Base-by-base conservation (phyloP, 2,797 vertebrate genomes). In the Cynopterus sphinx region DNA sequence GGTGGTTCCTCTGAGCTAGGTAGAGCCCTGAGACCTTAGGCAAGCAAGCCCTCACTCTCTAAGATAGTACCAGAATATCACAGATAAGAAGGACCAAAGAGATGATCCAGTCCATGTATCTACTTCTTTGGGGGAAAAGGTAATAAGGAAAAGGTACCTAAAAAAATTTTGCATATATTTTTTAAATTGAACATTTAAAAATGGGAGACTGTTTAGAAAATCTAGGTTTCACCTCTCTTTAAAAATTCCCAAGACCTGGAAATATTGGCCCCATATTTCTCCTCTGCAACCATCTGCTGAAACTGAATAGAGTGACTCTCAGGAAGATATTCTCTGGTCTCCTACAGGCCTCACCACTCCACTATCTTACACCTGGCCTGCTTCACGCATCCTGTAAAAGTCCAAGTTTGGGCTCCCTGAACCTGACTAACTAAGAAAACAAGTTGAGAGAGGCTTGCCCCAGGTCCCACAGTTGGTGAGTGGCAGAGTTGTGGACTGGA, bases 121-220 rank as follows among this genome's bases (percentile, higher is more conserved):
- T 67, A 24, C 24, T 67, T 57, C 33, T 28, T 10, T 10, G 10
- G 74, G 41, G 10, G 39, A n/a, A 39, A n/a, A 3, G 19, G n/a
- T 33, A 49, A 26, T 65, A 17, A 16, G 46, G 10, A 57, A 68
- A 81, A 22, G 12, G 28, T 22, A 26, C 17, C 75, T 43, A 87
- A 39, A 63, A 82, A 90, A 43, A 36, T 36, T 57, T 87, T 24
- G 33, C 87, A 36, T 70, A 36, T 39, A 16, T 53, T 86, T 83
- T 92, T 92, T 43, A 70, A 22, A 88, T 5, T 43, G 36, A 53
- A 81, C 26, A 55, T 73, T 91, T 83, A 57, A 90, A 93, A 74
- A 91, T 28, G 39, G 33, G n/a, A 46, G n/a, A 67, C 5, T 43
- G 5, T 70, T 86, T 12, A 79, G 68, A 85, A 96, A 91, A 91